Percentiles rank a stretch among this genome's conserved stretches.
phyloP scores from a whole-genome alignment of 2,888 invertebrate genomes.

The Dolichopus griseipennis region DNA sequence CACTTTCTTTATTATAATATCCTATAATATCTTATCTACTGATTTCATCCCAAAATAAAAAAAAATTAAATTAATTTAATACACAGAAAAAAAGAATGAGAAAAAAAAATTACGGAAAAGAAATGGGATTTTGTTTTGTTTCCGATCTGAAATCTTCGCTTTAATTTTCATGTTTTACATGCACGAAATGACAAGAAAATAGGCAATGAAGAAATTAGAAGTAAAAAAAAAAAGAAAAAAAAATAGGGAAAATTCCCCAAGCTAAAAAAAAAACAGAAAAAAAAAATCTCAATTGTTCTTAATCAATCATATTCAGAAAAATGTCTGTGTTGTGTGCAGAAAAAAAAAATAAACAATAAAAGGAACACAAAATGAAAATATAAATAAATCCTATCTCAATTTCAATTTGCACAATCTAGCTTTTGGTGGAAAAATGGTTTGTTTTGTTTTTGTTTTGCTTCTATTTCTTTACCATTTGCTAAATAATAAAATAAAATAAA shows the following conservation, averaged over 20 bases:
- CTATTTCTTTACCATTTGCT: too few species aligned
- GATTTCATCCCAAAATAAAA: background rate
- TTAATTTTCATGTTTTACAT: constrained; percentile 1
- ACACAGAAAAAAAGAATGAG: background rate
- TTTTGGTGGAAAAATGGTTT: background rate
- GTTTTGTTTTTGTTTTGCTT: too few species aligned
- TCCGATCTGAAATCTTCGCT: background rate
- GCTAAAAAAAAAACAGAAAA: background rate
- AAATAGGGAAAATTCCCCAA: background rate
- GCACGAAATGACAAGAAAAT: constrained; percentile 6
- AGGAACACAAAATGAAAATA: background rate
- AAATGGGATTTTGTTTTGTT: background rate
- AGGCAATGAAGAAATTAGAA: background rate
- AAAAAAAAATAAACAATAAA: too few species aligned
- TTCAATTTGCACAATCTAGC: constrained; percentile 1
- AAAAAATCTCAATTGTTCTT: background rate
- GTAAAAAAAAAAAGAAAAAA: background rate
- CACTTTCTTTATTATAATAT: background rate
- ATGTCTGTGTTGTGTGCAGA: background rate
- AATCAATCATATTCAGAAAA: constrained; percentile 6
- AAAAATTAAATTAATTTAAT: background rate
- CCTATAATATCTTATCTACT: background rate
- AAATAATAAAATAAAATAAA: too few species aligned
- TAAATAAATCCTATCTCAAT: constrained; percentile 6
- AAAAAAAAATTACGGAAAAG: too few species aligned